Evolutionary conservation across 1,140 invertebrate species (phyloP), one percentile per base, ranked within the genome.

Genomic region (Manduca sexta): DNA sequence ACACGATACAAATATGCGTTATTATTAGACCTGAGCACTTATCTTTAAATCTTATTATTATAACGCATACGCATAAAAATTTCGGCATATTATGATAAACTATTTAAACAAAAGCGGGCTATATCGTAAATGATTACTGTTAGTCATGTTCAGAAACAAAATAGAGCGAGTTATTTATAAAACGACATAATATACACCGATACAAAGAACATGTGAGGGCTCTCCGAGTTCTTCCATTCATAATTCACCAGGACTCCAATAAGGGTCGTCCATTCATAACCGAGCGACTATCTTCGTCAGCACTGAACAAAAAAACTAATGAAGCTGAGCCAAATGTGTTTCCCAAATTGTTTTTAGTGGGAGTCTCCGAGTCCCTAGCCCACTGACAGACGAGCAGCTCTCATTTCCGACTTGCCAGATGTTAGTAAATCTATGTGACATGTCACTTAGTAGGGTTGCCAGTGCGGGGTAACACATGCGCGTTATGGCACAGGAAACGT

Each of bases 281-380:
- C 39, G 29, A 42, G 56, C 35, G 44, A 55, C 60, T 55, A 56
- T 57, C 53, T 41, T 49, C 49, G 50, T 53, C 34, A 35, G 2
- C 1, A 6, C 34, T 46, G 49, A 57, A 52, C 48, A 65, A 64
- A 72, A 66, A 66, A 65, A 53, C 38, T 62, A 56, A 59, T 54
- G 58, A 64, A 63, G 51, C 55, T 58, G 61, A 39, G 56, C 64
- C 59, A 66, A 69, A 68, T 72, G 63, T 68, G 70, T 59, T 64
- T 49, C 61, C 54, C 1, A 47, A 55, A 52, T 61, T 49, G 52
- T 56, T 61, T 56, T 43, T 8, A 10, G 4, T 52, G 42, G 45
- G 43, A 58, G 56, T 59, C 35, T 40, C 45, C 53, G 56, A 56
- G 52, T 49, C 44, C 40, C 40, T 44, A 31, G 38, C 34, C 16